Evolutionary conservation across 1,140 invertebrate species (phyloP), one percentile per base, ranked within the genome.

Genomic region (Drosophila nebulosa): DNA sequence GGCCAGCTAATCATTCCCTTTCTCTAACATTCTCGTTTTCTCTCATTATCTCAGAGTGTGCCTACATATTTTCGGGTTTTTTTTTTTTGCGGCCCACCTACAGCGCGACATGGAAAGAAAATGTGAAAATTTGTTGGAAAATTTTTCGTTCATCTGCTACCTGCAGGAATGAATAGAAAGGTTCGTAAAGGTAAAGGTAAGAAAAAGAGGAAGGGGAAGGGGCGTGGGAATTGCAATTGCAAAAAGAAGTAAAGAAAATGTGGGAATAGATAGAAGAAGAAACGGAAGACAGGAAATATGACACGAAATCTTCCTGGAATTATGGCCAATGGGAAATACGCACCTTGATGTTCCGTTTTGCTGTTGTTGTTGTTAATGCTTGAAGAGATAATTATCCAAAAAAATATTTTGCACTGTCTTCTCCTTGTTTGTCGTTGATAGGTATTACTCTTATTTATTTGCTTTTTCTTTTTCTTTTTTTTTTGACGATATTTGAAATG

Each of bases 261-360:
- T 80, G 81, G 74, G 80, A 85, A 80, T n/a, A n/a, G n/a, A 30
- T 84, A 77, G 69, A 55, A n/a, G n/a, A n/a, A n/a, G n/a, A 55
- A 12, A 63, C 66, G 74, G 74, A 78, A 74, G 79, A 83, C 74
- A 83, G 79, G 79, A 83, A 83, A 74, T 66, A 71, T 74, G 71
- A 74, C 53, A 35, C 7, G 21, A 27, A 30, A 52, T 27, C 55
- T 66, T 74, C 62, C 61, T 58, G 63, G 70, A 74, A 73, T 73
- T 73, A 24, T 73, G 26, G 32, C 32, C 70, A 73, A 73, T 73
- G 61, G 53, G 60, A 73, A 74, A 69, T 60, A 60, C 58, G 56
- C 30, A 58, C 58, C 36, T 60, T 60, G 32, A 21, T 26, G 14
- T 42, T 42, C 10, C n/a, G 12, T 58, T 9, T 30, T 30, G 16